phyloP scores from a whole-genome alignment of 2,888 invertebrate genomes.

The Philhelius pedissequus region DNA sequence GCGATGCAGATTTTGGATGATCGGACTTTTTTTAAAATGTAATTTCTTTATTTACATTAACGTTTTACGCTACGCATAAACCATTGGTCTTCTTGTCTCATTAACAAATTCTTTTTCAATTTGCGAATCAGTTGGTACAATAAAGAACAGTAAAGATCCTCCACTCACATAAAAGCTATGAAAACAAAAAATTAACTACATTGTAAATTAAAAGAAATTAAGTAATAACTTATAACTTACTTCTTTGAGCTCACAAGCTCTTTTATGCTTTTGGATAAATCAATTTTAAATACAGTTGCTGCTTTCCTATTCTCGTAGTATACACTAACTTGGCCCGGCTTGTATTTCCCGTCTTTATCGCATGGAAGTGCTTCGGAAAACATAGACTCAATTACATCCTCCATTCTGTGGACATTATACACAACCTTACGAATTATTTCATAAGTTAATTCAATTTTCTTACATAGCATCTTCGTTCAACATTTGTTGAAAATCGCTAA shows the following conservation, averaged over 20 bases:
- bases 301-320: constrained; percentile 87
- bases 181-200: background rate
- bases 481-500: constrained; percentile 91
- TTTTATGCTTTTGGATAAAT: constrained; percentile 81
- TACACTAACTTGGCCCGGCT: constrained; percentile 81
- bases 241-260: constrained; percentile 81
- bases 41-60: constrained; percentile 11
- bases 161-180: constrained; percentile 76
- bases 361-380: constrained; percentile 86
- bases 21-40: too few species aligned
- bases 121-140: constrained; percentile 74
- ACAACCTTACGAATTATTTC: background rate
- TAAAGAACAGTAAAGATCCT: constrained; percentile 76
- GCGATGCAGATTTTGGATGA: too few species aligned
- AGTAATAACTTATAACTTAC: constrained; percentile 65
- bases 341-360: constrained; percentile 85
- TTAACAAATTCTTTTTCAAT: constrained; percentile 76
- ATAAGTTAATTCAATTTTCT: constrained; percentile 73
- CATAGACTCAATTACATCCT: constrained; percentile 83
- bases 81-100: constrained; percentile 73
- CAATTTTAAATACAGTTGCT: constrained; percentile 81
- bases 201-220: background rate
- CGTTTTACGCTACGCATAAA: constrained; percentile 58
- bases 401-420: constrained; percentile 79
- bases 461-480: constrained; percentile 87